phyloP scores from a whole-genome alignment of 1,140 invertebrate species.

The Philotrypesis tridentata region DNA sequence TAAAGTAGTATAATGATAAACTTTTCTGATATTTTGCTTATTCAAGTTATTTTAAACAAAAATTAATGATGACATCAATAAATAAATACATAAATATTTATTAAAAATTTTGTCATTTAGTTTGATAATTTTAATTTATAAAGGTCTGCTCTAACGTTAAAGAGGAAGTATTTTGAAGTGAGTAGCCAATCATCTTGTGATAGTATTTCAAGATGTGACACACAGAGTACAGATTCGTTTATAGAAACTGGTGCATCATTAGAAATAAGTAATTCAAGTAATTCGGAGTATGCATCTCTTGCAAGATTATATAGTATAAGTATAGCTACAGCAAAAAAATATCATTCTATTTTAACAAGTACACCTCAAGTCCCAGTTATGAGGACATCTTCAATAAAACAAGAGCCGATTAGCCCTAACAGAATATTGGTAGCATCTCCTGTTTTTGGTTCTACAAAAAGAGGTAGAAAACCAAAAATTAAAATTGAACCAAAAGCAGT shows the following conservation, averaged over 20 bases:
- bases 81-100: too few relatives aligned
- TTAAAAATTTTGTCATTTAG: neutral
- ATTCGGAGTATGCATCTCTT: neutral
- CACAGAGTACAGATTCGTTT: neutral
- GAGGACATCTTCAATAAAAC: neutral
- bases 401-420: neutral
- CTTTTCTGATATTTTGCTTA: neutral
- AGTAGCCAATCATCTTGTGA: neutral
- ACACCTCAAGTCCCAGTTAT: neutral
- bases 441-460: neutral
- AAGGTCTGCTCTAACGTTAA: neutral
- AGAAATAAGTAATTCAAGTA: neutral
- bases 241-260: neutral
- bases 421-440: neutral
- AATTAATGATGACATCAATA: too few relatives aligned
- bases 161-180: neutral
- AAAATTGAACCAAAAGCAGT: neutral
- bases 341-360: conserved; percentile 18
- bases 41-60: neutral
- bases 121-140: neutral
- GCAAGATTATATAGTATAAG: conserved; percentile 1
- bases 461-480: neutral
- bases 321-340: neutral
- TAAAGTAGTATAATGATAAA: neutral
- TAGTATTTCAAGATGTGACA: neutral